Evolutionary conservation across 2,797 vertebrate genomes (phyloP).

Genomic region (Rhinophrynus dorsalis): DNA sequence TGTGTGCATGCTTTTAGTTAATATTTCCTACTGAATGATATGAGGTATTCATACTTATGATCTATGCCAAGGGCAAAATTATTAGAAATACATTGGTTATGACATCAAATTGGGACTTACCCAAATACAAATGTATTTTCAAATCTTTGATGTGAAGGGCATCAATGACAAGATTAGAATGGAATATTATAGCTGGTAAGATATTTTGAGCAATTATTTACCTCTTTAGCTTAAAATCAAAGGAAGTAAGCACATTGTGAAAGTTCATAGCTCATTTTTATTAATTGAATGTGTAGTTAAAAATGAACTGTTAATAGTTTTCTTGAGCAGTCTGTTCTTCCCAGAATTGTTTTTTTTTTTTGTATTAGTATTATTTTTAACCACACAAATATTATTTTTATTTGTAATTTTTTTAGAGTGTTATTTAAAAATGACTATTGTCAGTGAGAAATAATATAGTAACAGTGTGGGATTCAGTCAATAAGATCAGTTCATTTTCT

Average conservation of each 20-base stretch:
- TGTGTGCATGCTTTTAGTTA: slow-evolving; percentile 36
- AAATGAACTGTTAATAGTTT: neutral
- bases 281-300: neutral
- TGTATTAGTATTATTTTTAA: neutral
- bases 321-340: neutral
- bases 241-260: neutral
- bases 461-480: too few relatives aligned
- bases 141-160: slow-evolving; percentile 40
- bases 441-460: neutral
- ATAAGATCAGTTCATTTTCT: too few relatives aligned
- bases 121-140: slow-evolving; percentile 47
- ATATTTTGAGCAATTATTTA: slow-evolving; percentile 12
- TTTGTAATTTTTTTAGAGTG: too few relatives aligned
- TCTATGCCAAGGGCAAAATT: slow-evolving; percentile 43
- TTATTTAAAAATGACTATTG: neutral
- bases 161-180: slow-evolving; percentile 30
- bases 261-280: neutral
- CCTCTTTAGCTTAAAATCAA: neutral
- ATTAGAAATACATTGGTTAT: slow-evolving; percentile 37
- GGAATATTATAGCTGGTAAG: slow-evolving; percentile 15
- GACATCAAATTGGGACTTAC: slow-evolving; percentile 43
- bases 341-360: neutral
- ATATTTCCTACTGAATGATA: slow-evolving; percentile 32
- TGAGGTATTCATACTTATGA: slow-evolving; percentile 36
- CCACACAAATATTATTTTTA: neutral